Percentiles rank a stretch among this genome's conserved stretches.
Evolutionary conservation across 1,140 invertebrate genomes (phyloP).

Genomic region (Plutomurus gul): DNA sequence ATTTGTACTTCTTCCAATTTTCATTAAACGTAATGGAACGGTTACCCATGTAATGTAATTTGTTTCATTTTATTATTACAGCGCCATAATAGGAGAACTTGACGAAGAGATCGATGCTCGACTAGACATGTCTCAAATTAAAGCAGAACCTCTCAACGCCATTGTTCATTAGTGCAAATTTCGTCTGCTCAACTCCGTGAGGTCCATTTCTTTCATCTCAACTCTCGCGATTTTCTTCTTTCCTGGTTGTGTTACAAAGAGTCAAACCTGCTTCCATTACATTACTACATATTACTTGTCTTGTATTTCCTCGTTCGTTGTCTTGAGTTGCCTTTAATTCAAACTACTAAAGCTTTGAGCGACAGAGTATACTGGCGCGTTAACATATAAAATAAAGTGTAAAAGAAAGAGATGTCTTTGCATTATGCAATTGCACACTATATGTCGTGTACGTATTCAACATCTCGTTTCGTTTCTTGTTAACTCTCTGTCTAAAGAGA

Average conservation of each 20-base stretch:
- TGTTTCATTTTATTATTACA: conserved; percentile 59
- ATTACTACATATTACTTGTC: neutral
- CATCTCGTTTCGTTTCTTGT: too few relatives aligned
- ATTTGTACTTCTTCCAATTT: neutral
- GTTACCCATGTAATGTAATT: neutral
- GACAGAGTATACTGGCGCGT: too few relatives aligned
- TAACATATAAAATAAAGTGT: too few relatives aligned
- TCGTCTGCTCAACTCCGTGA: neutral
- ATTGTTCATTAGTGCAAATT: conserved; percentile 71
- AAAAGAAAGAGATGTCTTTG: too few relatives aligned
- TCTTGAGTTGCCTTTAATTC: neutral
- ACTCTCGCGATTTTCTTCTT: neutral
- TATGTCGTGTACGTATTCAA: too few relatives aligned
- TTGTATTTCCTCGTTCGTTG: neutral
- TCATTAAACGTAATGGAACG: neutral
- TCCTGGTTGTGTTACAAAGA: neutral
- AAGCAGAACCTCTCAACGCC: conserved; percentile 86
- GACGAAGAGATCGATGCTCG: conserved; percentile 87
- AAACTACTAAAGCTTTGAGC: neutral
- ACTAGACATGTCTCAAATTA: conserved; percentile 80
- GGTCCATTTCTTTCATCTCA: neutral
- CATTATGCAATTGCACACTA: too few relatives aligned
- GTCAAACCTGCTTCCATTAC: neutral
- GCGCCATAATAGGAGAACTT: conserved; percentile 86
- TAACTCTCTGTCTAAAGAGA: too few relatives aligned